Conservation (phyloP, 30 jellyfish, hydroid and myxozoan genomes). For the Calvadosia cruxmelitensis region DNA sequence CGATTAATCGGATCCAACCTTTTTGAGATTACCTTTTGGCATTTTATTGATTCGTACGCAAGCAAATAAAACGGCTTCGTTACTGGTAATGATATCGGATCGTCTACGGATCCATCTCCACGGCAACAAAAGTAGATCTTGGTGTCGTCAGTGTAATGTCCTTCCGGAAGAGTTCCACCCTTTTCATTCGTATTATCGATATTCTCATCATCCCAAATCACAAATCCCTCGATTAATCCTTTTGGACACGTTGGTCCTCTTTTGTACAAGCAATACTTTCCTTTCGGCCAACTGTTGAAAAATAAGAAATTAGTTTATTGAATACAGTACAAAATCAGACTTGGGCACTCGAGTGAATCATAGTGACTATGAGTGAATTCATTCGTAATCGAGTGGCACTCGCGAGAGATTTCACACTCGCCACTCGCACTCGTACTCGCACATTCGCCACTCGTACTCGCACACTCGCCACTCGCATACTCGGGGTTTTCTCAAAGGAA, state of each 20-base stretch:
- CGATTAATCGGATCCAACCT: no score
- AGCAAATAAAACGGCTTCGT: slow-evolving; percentile 50
- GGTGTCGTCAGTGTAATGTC: slow-evolving; percentile 70
- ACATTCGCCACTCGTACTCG: no score
- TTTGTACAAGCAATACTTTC: slow-evolving; percentile 67
- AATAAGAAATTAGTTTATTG: not conserved
- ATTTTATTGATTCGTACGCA: slow-evolving; percentile 59
- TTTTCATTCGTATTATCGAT: slow-evolving; percentile 66
- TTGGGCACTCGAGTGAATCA: no score
- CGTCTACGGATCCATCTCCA: slow-evolving; percentile 37
- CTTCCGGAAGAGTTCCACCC: slow-evolving; percentile 76
- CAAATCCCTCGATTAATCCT: slow-evolving; percentile 54
- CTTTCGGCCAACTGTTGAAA: slow-evolving; percentile 68
- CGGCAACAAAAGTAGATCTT: slow-evolving; percentile 61
- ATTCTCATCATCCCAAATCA: slow-evolving; percentile 85
- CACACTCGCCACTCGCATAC: no score
- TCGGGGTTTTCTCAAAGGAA: no score
- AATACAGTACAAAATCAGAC: no score
- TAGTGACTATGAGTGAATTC: no score
- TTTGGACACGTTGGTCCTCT: slow-evolving; percentile 65
- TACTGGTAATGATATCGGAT: slow-evolving; percentile 51
- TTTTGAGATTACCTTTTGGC: slow-evolving; percentile 50
- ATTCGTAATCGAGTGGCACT: no score
- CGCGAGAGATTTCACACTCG: no score
- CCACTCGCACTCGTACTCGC: no score